Base-by-base conservation (phyloP, 2,888 invertebrate species). In the Meteorus cinctellus region DNA sequence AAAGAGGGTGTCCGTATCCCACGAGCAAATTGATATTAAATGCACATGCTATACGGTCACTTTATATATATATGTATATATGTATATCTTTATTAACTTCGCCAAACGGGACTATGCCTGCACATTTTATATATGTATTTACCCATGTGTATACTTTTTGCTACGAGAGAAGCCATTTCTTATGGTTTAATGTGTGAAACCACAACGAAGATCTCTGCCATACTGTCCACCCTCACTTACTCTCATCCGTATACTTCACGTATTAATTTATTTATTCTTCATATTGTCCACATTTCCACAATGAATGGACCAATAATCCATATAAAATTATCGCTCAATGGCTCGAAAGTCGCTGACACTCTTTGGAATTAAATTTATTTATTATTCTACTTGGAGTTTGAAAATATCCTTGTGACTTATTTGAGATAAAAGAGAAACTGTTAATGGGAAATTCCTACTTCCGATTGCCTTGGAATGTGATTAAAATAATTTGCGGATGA, bases 21-120 rank as follows among this genome's bases (percentile, higher is more conserved):
- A 66, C 77, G 74, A 82, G 86, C 87, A 88, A 88, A 88, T 88
- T 88, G 88, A 87, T 87, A 87, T 87, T 86, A 86, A 88, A 87
- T 86, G 86, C 85, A 84, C 79, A 84, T 84, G 84, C 82, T 84
- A 65, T 55, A 55, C 19, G 86, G 85, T 86, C 87, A 86, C 86
- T 87, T 86, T 86, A 86, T 86, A 55, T 55, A 24, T 55, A 55
- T 55, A 55, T 34, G 0, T 34, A 24, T 24, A 24, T 19, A 55
- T 55, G 86, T 87, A 87, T 87, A 85, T 86, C 87, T 87, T 87
- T 87, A 87, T 87, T 87, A 87, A 87, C 86, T 85, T 78, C 77
- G 55, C 62, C 67, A 69, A 76, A 69, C 59, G 65, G 72, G 72
- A 72, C 67, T 60, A 65, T 45, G 19, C 55, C 19, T 8, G 19